These are phyloP conservation scores for Crocuta crocuta DNA, from an alignment of 2,113 vertebrate genomes.

Conservation along the genomic window DNA sequence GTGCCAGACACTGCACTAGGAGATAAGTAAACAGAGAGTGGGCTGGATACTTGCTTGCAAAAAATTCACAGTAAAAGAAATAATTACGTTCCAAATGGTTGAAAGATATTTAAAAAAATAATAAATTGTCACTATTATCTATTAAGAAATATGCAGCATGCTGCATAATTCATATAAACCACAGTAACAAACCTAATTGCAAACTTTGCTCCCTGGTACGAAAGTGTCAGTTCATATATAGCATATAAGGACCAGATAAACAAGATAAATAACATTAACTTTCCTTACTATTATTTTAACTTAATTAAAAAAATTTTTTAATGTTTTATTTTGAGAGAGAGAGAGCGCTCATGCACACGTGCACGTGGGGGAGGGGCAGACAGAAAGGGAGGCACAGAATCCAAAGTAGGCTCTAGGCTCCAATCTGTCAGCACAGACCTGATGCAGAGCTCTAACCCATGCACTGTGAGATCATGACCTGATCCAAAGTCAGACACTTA, in stretches of 20 bases:
- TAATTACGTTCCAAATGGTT: conserved; percentile 26
- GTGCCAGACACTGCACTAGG: background rate
- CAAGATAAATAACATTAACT: background rate
- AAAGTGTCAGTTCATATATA: background rate
- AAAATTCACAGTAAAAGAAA: conserved; percentile 35
- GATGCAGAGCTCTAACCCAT: too few relatives aligned
- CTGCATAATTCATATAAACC: conserved; percentile 11
- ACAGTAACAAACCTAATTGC: background rate
- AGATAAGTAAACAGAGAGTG: background rate
- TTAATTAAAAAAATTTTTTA: too few relatives aligned
- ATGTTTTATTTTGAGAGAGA: too few relatives aligned
- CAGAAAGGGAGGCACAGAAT: too few relatives aligned
- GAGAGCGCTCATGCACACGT: too few relatives aligned
- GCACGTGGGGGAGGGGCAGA: too few relatives aligned
- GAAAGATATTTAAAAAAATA: conserved; percentile 28
- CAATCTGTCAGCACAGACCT: too few relatives aligned
- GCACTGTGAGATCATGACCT: too few relatives aligned
- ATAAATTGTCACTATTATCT: conserved; percentile 11
- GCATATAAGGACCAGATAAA: conserved; percentile 31
- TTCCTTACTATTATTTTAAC: conserved; percentile 16
- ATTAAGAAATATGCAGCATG: background rate
- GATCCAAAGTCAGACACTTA: too few relatives aligned
- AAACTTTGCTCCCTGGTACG: conserved; percentile 6
- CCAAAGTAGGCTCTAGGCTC: too few relatives aligned
- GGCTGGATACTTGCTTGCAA: background rate